A percentile compares a stretch with the other conserved stretches of the same genome.
These are phyloP conservation scores for Caranx ignobilis DNA, from an alignment of 2,113 vertebrate species.

Conservation along the genomic window DNA sequence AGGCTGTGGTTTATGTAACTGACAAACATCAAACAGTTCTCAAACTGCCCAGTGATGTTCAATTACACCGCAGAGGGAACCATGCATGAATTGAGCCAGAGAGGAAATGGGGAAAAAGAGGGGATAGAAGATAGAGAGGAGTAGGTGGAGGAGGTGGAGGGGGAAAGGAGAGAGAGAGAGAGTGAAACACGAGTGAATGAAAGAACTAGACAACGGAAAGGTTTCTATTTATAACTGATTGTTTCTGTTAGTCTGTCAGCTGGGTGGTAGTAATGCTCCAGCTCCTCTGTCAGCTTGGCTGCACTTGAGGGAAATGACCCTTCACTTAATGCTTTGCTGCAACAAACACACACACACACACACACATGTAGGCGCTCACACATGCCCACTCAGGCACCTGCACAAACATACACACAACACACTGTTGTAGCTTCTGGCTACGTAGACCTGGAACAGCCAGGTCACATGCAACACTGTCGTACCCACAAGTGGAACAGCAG, in stretches of 20 bases:
- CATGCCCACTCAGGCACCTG: slow-evolving; percentile 18
- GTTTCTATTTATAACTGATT: slow-evolving; percentile 79
- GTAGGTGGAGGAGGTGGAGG: slow-evolving; percentile 14
- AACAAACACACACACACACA: slow-evolving; percentile 4
- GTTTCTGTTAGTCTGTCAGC: slow-evolving; percentile 59
- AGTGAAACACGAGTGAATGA: slow-evolving; percentile 30
- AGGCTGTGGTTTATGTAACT: background rate
- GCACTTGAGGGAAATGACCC: slow-evolving; percentile 63
- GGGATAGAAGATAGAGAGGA: slow-evolving; percentile 26
- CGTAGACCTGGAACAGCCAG: background rate
- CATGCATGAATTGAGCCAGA: slow-evolving; percentile 36
- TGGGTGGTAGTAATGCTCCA: slow-evolving; percentile 37
- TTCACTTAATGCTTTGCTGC: slow-evolving; percentile 32
- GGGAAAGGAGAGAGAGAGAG: background rate
- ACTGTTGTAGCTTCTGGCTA: slow-evolving; percentile 7
- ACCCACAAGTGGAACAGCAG: background rate
- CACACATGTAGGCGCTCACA: background rate
- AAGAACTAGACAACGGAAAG: slow-evolving; percentile 28
- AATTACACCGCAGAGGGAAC: slow-evolving; percentile 28
- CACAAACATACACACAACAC: slow-evolving; percentile 22
- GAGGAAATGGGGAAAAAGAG: slow-evolving; percentile 22
- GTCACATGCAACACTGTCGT: slow-evolving; percentile 8
- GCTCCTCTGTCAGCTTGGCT: slow-evolving; percentile 45
- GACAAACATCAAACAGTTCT: slow-evolving; percentile 36
- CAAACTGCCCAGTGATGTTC: slow-evolving; percentile 40